Evolutionary conservation across 2,888 invertebrate species (phyloP).

Genomic region (Lymantria monacha): DNA sequence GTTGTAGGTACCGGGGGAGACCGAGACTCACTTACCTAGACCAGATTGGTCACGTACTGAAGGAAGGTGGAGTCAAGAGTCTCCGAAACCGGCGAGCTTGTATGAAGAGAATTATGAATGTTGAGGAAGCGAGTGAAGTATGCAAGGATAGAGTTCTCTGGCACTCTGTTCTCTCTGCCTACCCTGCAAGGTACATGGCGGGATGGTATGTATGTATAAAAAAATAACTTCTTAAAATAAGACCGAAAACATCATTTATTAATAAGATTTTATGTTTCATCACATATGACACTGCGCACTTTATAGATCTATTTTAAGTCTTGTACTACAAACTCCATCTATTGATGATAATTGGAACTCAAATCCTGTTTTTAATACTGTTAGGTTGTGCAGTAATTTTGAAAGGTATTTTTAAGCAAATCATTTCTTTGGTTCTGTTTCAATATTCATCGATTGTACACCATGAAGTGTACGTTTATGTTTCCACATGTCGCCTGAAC

Average conservation of each 20-base stretch:
- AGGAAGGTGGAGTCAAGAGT: no score
- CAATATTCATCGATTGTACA: constrained; percentile 40
- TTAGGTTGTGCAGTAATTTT: neutral
- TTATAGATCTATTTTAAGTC: neutral
- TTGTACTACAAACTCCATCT: constrained; percentile 26
- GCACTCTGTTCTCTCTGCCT: no score
- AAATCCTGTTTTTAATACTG: neutral
- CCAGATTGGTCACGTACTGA: no score
- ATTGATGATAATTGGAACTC: constrained; percentile 6
- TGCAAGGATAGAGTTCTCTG: no score
- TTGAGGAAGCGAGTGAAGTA: no score
- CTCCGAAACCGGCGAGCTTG: no score
- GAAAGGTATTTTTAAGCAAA: neutral
- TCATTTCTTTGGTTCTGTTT: constrained; percentile 27
- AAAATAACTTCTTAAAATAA: no score
- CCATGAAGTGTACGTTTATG: constrained; percentile 74
- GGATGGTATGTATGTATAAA: no score
- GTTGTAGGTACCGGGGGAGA: no score
- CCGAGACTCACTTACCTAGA: no score
- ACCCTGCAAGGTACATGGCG: no score
- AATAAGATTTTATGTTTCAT: neutral
- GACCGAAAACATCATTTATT: neutral
- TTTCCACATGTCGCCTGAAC: constrained; percentile 78
- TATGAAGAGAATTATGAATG: no score
- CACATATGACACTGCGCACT: constrained; percentile 11